phyloP scores from a whole-genome alignment of 2,113 vertebrate species.

The Crotalus tigris region DNA sequence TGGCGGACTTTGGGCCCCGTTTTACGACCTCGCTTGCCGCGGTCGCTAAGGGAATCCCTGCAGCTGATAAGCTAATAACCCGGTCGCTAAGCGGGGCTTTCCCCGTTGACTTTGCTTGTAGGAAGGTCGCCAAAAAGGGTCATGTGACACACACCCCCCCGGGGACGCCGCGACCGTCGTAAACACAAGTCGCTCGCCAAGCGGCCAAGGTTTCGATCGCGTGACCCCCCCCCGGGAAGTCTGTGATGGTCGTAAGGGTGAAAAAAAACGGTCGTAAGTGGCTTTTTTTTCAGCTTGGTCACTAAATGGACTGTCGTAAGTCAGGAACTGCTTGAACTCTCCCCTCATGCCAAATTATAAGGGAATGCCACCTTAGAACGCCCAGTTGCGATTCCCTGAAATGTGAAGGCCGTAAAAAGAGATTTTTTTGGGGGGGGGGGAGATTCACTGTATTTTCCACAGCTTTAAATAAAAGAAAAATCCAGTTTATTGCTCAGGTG shows the following conservation, averaged over 20 bases:
- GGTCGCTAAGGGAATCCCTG: no score
- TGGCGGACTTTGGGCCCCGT: no score
- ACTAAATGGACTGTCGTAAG: background rate
- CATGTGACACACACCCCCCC: no score
- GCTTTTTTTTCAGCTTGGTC: background rate
- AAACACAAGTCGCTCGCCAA: no score
- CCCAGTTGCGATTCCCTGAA: background rate
- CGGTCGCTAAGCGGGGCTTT: no score
- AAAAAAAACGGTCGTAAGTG: background rate
- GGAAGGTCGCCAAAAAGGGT: background rate
- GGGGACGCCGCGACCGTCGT: fast-evolving
- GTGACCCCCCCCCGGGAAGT: fast-evolving
- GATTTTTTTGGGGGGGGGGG: background rate
- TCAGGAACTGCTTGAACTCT: background rate
- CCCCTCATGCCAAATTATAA: background rate
- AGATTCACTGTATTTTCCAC: background rate
- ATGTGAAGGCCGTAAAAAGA: background rate
- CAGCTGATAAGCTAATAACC: no score
- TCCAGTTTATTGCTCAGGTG: background rate
- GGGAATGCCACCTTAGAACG: background rate
- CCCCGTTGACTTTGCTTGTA: no score
- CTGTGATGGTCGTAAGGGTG: no score
- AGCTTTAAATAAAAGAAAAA: background rate
- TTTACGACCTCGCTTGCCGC: no score
- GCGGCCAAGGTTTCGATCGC: background rate